Base-by-base conservation (phyloP, 2,797 vertebrate species). In the Tenualosa thibaudeaui region DNA sequence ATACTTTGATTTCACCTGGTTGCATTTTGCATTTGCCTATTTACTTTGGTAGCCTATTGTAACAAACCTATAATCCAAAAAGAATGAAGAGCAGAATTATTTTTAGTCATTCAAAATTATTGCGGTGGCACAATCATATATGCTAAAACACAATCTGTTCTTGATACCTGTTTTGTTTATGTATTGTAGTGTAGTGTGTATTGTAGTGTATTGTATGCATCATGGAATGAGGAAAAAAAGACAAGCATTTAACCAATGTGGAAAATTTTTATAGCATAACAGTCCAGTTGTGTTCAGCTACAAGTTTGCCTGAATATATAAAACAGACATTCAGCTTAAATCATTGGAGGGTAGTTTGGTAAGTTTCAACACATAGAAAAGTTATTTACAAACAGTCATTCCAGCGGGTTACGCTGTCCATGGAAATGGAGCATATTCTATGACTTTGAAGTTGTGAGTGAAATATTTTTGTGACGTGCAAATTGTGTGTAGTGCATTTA, bases 251-350 rank as follows among this genome's bases (percentile, higher is more conserved):
- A 78, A 78, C 71, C 71, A 78, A 78, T 46, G 71, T 78, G 71
- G 71, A 78, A 78, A 78, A 46, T n/a, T 78, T 90, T 91, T 88
- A 91, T 82, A 94, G 93, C 90, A 92, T 94, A 94, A 95, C 94
- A 94, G 94, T 94, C 93, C 92, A 93, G 91, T 93, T 91, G 92
- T 93, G 94, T 91, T 90, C 91, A 94, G 91, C 92, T 91, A 92
- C 91, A 85, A 92, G 91, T 89, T 91, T 92, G 91, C 91, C 93
- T 85, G n/a, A 56, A 53, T 60, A 93, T 92, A 90, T 93, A 88
- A 93, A 93, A 93, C 88, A 93, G 82, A 60, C 87, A 81, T 87
- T 91, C 84, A 89, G 89, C 89, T 90, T 91, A 88, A 87, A 90
- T 89, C 87, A 86, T 89, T 89, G 88, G 81, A 89, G 90, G 81